Evolutionary conservation across 2,888 invertebrate genomes (phyloP).

Genomic region (Dynastes maya): DNA sequence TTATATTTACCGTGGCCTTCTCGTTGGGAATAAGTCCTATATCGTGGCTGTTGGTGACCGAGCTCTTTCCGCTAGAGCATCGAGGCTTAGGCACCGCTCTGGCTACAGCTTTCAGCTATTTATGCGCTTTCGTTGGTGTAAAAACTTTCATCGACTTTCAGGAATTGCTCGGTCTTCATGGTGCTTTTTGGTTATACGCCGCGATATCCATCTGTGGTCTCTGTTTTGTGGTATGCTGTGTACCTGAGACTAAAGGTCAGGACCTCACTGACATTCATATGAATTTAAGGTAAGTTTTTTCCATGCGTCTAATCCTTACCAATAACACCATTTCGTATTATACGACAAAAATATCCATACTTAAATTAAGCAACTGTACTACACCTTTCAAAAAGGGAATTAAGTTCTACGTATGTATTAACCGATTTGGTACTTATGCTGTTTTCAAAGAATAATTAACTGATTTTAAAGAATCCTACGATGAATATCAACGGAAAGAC

Average conservation of each 20-base stretch:
- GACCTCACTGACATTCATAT: slow-evolving; percentile 92
- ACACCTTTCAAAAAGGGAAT: background rate
- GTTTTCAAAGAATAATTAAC: slow-evolving; percentile 21
- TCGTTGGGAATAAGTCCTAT: slow-evolving; percentile 92
- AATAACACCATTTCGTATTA: slow-evolving; percentile 43
- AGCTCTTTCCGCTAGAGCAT: slow-evolving; percentile 87
- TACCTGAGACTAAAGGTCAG: slow-evolving; percentile 93
- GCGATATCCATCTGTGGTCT: slow-evolving; percentile 86
- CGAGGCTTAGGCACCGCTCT: slow-evolving; percentile 90
- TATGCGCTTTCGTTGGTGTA: slow-evolving; percentile 89
- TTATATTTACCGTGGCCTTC: slow-evolving; percentile 89
- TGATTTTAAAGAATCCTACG: background rate
- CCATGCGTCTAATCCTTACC: slow-evolving; percentile 30
- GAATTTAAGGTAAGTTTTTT: slow-evolving; percentile 68
- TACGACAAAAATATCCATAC: slow-evolving; percentile 10
- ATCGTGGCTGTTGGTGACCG: slow-evolving; percentile 88
- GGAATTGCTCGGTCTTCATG: slow-evolving; percentile 82
- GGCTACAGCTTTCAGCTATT: slow-evolving; percentile 89
- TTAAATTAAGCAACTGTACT: slow-evolving; percentile 1
- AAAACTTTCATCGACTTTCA: slow-evolving; percentile 91
- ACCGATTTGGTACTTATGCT: background rate
- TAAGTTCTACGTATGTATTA: slow-evolving; percentile 14
- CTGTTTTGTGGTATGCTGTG: slow-evolving; percentile 88
- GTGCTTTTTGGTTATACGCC: slow-evolving; percentile 92
- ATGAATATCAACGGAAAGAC: background rate